Percentiles rank a stretch among this genome's conserved stretches.
Evolutionary conservation across 2,888 invertebrate species (phyloP).

Genomic region (Plebejus melissa): DNA sequence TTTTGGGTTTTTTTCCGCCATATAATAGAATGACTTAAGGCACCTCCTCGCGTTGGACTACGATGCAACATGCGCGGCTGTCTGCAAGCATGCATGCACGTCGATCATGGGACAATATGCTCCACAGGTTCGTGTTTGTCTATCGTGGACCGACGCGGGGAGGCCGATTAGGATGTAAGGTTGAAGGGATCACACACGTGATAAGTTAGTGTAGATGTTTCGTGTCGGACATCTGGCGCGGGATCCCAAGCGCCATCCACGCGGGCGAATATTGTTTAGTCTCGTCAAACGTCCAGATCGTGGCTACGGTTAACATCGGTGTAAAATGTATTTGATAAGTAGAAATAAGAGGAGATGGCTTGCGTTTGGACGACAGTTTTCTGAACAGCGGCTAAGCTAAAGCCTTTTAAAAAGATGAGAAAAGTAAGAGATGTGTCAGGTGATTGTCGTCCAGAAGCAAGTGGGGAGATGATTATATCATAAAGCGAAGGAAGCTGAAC

Average conservation of each 20-base stretch:
- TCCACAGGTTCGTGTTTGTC: not conserved
- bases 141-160: not conserved
- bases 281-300: slow-evolving; percentile 37
- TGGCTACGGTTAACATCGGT: slow-evolving; percentile 35
- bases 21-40: not conserved
- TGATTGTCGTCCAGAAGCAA: slow-evolving; percentile 15
- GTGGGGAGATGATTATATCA: slow-evolving; percentile 58
- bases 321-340: slow-evolving; percentile 38
- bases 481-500: slow-evolving; percentile 56
- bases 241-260: slow-evolving; percentile 11
- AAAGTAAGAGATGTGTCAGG: not conserved
- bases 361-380: not conserved
- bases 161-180: slow-evolving; percentile 56
- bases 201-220: slow-evolving; percentile 30
- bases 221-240: slow-evolving; percentile 21
- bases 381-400: not conserved
- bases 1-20: slow-evolving; percentile 6
- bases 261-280: slow-evolving; percentile 15
- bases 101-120: not conserved
- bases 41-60: not conserved
- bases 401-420: not conserved
- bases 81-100: not conserved
- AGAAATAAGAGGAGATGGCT: slow-evolving; percentile 34
- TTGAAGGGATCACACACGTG: slow-evolving; percentile 67
- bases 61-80: not conserved